These are phyloP conservation scores for Corythornis cristatus DNA, from an alignment of 2,113 vertebrate genomes.

Conservation along the genomic window DNA sequence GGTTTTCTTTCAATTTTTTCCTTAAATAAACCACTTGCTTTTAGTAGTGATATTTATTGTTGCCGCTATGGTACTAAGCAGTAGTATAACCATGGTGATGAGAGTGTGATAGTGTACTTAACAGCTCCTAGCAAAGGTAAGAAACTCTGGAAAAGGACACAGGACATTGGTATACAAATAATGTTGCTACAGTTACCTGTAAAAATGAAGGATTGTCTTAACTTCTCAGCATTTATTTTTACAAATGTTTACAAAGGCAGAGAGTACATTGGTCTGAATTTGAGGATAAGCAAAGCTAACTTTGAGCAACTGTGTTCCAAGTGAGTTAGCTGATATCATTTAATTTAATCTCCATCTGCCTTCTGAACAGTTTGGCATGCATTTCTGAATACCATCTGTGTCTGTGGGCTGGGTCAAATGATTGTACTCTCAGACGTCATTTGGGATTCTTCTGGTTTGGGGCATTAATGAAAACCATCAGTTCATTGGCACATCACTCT, in stretches of 20 bases:
- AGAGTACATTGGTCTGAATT: neutral
- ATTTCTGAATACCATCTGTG: conserved; percentile 56
- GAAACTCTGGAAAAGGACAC: neutral
- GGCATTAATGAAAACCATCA: conserved; percentile 37
- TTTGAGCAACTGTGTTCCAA: neutral
- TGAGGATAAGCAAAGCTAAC: neutral
- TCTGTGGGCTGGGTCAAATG: conserved; percentile 63
- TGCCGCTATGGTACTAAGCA: neutral
- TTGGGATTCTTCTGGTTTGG: conserved; percentile 47
- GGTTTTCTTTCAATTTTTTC: neutral
- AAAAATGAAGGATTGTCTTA: neutral
- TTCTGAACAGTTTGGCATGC: conserved; percentile 36
- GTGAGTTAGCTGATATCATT: conserved; percentile 38
- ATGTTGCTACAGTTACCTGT: neutral
- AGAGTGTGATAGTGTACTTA: neutral
- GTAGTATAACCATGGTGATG: neutral
- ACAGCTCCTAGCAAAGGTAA: neutral
- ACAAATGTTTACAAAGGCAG: neutral
- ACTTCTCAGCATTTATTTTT: neutral
- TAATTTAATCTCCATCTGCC: conserved; percentile 64
- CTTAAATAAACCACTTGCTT: neutral
- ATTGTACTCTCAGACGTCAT: conserved; percentile 45
- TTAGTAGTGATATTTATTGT: neutral
- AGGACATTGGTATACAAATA: neutral
- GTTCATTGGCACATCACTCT: conserved; percentile 5